Evolutionary conservation across 1,140 invertebrate species (phyloP).

Genomic region (Diachasma alloeum): DNA sequence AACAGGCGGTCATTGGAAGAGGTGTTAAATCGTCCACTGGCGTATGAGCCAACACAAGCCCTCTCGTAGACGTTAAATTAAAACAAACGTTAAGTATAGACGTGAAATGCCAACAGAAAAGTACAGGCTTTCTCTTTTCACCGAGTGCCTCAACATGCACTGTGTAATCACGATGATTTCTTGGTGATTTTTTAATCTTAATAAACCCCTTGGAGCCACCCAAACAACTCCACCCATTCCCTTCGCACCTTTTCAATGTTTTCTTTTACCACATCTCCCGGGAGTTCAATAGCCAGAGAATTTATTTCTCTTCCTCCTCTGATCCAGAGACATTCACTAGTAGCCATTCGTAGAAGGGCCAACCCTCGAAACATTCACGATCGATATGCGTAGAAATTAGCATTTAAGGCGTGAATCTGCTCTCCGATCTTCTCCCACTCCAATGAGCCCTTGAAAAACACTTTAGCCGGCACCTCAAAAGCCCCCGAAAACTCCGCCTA

Average conservation of each 20-base stretch:
- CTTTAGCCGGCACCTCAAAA: background rate
- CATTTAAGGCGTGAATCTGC: background rate
- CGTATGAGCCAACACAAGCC: background rate
- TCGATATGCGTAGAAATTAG: slow-evolving; percentile 1
- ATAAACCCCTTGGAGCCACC: slow-evolving; percentile 1
- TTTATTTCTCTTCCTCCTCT: background rate
- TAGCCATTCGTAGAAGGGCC: slow-evolving; percentile 6
- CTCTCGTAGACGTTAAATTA: background rate
- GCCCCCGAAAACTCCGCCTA: background rate
- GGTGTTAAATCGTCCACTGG: slow-evolving; percentile 11
- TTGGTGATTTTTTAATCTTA: slow-evolving; percentile 12
- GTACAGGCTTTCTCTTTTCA: slow-evolving; percentile 4
- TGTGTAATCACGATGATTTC: slow-evolving; percentile 10
- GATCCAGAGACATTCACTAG: background rate
- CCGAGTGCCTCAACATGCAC: background rate
- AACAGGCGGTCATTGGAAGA: slow-evolving; percentile 2
- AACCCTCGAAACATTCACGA: background rate
- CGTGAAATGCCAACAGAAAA: slow-evolving; percentile 7
- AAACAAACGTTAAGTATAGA: slow-evolving; percentile 10
- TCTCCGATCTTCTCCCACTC: background rate
- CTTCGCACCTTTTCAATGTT: slow-evolving; percentile 11
- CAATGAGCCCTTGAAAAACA: background rate
- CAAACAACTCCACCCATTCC: background rate
- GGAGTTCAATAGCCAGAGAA: background rate
- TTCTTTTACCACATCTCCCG: background rate